Evolutionary conservation across 2,797 vertebrate genomes (phyloP), one percentile per base, ranked within the genome.

Genomic region (Anolis apletophallus): DNA sequence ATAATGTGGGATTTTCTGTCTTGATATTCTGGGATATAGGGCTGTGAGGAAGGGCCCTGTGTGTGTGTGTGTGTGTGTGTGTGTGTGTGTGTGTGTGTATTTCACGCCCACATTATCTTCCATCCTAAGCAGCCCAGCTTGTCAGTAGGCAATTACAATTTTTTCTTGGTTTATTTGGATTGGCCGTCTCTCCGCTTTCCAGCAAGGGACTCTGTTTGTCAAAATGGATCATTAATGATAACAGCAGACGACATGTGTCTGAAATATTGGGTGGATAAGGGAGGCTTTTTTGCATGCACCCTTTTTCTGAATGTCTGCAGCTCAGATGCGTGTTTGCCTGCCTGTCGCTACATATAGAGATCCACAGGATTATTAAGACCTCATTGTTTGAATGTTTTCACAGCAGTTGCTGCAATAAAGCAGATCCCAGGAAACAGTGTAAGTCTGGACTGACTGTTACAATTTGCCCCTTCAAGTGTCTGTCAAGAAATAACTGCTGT

Each of bases 171-270:
- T 97, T 98, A 96, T 98, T 99, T 98, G 97, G 95, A 97, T 98
- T 99, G 98, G 98, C 97, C 74, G 95, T 89, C 77, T 96, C 95
- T 97, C 96, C 96, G 93, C 96, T 97, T 98, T 98, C 97, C 97
- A 96, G 97, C 97, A 97, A 97, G 97, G 94, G 96, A 97, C 97
- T 98, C 95, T 94, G 94, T 96, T 96, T 95, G 95, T 96, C 96
- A 95, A 96, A 96, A 96, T 96, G 96, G 95, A 97, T 96, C 94
- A 95, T 95, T 96, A 91, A 94, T 95, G 96, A 97, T 96, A 97
- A 95, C 94, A 95, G 90, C 96, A 97, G 97, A 96, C 97, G 97
- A 97, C 96, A 95, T 96, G 95, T 94, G 96, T 96, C 96, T 96
- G 95, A 95, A 96, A 96, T 96, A 95, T 88, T 95, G 96, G 97